Percentiles rank a stretch among this genome's conserved stretches.
Evolutionary conservation across 2,888 invertebrate genomes (phyloP).

Genomic region (Chaitophorus viminalis): DNA sequence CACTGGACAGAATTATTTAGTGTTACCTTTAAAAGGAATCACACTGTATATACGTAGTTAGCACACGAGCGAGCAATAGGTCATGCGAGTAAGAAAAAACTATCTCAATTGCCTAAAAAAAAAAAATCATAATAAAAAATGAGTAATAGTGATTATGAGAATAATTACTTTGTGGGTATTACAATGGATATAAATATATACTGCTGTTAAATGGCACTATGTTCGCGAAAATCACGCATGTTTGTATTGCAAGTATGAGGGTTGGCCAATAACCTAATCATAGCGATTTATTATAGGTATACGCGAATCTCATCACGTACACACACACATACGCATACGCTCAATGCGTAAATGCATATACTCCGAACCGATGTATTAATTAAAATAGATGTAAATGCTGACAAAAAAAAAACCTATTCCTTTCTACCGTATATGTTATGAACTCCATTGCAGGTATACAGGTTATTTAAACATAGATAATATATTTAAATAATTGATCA

Average conservation of each 20-base stretch:
- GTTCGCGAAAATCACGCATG: neutral
- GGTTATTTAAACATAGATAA: neutral
- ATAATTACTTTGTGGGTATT: neutral
- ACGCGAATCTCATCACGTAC: neutral
- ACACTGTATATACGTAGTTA: no score
- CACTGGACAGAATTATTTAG: no score
- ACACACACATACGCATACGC: neutral
- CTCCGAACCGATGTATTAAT: conserved; percentile 17
- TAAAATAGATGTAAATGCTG: neutral
- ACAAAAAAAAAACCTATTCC: neutral
- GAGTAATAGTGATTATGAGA: neutral
- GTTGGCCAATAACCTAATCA: no score
- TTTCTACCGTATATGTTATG: neutral
- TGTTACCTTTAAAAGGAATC: no score
- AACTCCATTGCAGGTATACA: neutral
- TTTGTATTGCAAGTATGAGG: neutral
- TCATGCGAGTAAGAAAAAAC: no score
- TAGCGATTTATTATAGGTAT: neutral
- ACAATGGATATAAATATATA: no score
- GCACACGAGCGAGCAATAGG: no score
- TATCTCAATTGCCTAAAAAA: no score
- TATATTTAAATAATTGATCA: conserved; percentile 48
- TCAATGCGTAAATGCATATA: neutral
- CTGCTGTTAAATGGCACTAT: neutral
- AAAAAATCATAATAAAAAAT: no score